Percentiles rank a stretch among this genome's conserved stretches.
These are phyloP conservation scores for Tinea trinotella DNA, from an alignment of 2,888 invertebrate genomes.

Conservation along the genomic window DNA sequence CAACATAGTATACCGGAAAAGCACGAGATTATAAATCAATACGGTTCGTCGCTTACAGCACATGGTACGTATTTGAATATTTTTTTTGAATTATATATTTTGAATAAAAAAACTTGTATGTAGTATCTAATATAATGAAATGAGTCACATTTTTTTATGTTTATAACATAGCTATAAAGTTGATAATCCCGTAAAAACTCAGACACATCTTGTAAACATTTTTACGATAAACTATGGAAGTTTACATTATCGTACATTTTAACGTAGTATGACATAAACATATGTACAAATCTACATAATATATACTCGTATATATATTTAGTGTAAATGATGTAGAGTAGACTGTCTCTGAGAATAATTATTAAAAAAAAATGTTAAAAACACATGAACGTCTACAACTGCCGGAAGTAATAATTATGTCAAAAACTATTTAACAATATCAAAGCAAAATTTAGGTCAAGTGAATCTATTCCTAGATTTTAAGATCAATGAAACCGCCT, in stretches of 20 bases:
- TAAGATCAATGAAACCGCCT: constrained; percentile 15
- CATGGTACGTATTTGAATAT: constrained; percentile 1
- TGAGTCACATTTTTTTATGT: background rate
- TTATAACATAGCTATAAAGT: background rate
- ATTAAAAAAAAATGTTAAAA: no score
- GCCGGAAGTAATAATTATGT: background rate
- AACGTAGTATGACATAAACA: no score
- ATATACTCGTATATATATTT: no score
- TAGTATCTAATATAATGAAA: background rate
- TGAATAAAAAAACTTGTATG: background rate
- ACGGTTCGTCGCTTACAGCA: background rate
- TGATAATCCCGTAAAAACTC: background rate
- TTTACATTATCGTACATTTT: no score
- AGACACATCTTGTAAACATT: background rate
- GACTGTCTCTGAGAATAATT: no score
- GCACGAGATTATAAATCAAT: background rate
- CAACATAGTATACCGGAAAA: background rate
- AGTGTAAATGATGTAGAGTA: no score
- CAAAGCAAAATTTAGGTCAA: constrained; percentile 2
- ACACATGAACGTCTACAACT: no score
- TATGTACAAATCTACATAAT: no score
- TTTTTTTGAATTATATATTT: background rate
- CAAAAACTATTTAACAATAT: background rate
- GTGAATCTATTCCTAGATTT: constrained; percentile 12
- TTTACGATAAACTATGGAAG: background rate